Base-by-base conservation (phyloP, 2,113 vertebrate genomes). In the Anolis sagrei region DNA sequence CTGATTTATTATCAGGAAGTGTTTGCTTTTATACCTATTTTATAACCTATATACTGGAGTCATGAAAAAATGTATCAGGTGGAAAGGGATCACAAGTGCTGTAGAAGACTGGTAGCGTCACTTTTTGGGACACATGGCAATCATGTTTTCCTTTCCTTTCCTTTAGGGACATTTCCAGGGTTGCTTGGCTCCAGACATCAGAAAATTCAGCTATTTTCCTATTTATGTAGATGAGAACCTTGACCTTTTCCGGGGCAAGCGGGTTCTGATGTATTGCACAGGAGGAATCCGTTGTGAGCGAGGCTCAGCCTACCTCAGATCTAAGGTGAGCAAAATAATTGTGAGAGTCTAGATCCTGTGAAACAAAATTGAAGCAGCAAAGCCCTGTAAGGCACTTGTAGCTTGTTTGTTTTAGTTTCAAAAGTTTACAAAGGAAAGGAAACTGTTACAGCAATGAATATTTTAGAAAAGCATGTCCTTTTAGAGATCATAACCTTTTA, bases 141-240 rank as follows among this genome's bases (percentile, higher is more conserved):
- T 58, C 54, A 58, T 3, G 8, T 9, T 29, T 29, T 58, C 62
- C n/a, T 51, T 19, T 58, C 54, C 51, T 86, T 48, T 18, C 54
- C 44, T 76, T 2, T 85, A 99, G 99, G 99, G 98, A 0, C 97
- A 96, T 86, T 99, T 99, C 86, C 97, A 95, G 93, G 96, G 95
- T 16, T 99, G 97, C 90, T 90, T 99, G 93, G 98, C 98, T 48
- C 99, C 98, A 29, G 95, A 99, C 94, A 99, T 99, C 93, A 97
- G 98, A 68, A 99, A 99, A 90, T 99, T 99, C 96, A 99, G 98
- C 96, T 99, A 99, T 92, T 99, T 99, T 90, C 99, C 99, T 5
- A 97, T 97, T 92, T 99, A 99, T 0, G 61, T 99, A 11, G 98
- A 99, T 94, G 96, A 97, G 94, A 99, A 99, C 89, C 88, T 99